phyloP scores from a whole-genome alignment of 2,113 vertebrate species.

The Rhynchomys soricoides region DNA sequence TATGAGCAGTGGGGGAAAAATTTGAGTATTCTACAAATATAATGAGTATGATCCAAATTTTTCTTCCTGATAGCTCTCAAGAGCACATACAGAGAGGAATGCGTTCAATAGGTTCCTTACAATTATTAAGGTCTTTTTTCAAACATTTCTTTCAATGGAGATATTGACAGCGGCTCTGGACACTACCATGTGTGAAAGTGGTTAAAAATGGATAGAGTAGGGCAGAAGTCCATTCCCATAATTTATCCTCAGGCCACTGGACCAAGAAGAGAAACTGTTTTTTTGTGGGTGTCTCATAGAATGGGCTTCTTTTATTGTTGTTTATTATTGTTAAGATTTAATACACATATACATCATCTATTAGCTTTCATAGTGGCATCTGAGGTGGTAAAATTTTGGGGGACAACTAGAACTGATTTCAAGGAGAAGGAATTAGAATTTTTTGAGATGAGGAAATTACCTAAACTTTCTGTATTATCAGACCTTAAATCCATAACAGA shows the following conservation, averaged over 20 bases:
- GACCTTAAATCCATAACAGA: not conserved
- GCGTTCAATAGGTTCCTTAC: not conserved
- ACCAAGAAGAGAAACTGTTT: not conserved
- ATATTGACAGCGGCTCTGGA: not conserved
- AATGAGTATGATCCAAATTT: slow-evolving; percentile 24
- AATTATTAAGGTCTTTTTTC: not conserved
- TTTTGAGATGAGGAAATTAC: not conserved
- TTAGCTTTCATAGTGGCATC: not conserved
- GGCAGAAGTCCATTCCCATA: not conserved
- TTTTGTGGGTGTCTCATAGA: not conserved
- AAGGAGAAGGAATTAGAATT: not conserved
- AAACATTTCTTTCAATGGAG: not conserved
- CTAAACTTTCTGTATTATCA: not conserved
- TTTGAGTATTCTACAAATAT: slow-evolving; percentile 5
- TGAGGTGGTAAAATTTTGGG: not conserved
- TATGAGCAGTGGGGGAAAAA: slow-evolving; percentile 3
- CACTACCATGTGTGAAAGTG: not conserved
- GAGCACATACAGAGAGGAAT: not conserved
- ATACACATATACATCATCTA: too few relatives aligned
- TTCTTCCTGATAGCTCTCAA: slow-evolving; percentile 12
- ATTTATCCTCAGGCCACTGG: not conserved
- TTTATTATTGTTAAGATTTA: not conserved
- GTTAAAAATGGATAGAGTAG: not conserved
- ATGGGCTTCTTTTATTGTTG: not conserved
- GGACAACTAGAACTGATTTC: not conserved